These are phyloP conservation scores for Cheracebus regulus DNA, from an alignment of 2,797 vertebrate genomes.

Conservation along the genomic window DNA sequence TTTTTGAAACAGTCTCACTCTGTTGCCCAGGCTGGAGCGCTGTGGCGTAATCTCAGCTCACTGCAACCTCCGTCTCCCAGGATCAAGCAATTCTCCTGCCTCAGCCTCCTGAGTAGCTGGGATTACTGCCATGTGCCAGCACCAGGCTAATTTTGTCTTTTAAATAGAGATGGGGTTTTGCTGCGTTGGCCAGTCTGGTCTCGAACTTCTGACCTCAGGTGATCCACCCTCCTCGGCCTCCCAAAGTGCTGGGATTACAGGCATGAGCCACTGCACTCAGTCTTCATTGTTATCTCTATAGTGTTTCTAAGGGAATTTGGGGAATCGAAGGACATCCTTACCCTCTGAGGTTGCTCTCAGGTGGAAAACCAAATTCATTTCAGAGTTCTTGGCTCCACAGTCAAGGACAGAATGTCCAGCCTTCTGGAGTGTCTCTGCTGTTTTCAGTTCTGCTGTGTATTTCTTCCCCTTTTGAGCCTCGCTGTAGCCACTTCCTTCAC, in stretches of 20 bases:
- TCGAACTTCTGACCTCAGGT: background rate
- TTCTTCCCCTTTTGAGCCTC: background rate
- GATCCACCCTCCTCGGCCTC: background rate
- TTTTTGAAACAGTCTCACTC: background rate
- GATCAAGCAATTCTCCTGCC: background rate
- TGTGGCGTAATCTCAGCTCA: background rate
- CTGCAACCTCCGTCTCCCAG: background rate
- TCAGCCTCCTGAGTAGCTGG: background rate
- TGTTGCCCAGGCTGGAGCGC: background rate
- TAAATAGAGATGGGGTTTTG: background rate
- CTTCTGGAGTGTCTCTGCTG: background rate
- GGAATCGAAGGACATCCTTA: background rate
- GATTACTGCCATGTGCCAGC: background rate
- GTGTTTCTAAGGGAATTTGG: background rate
- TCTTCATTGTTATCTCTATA: background rate
- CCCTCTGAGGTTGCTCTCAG: background rate
- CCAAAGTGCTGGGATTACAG: background rate
- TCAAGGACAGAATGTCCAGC: background rate
- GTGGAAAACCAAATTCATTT: background rate
- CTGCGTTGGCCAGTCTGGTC: background rate
- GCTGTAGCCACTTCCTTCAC: background rate
- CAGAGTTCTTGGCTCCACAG: background rate
- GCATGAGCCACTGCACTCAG: fast-evolving
- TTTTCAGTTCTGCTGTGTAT: background rate
- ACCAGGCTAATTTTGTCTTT: background rate